Evolutionary conservation across 2,888 invertebrate genomes (phyloP).

Genomic region (Melieria crassipennis): DNA sequence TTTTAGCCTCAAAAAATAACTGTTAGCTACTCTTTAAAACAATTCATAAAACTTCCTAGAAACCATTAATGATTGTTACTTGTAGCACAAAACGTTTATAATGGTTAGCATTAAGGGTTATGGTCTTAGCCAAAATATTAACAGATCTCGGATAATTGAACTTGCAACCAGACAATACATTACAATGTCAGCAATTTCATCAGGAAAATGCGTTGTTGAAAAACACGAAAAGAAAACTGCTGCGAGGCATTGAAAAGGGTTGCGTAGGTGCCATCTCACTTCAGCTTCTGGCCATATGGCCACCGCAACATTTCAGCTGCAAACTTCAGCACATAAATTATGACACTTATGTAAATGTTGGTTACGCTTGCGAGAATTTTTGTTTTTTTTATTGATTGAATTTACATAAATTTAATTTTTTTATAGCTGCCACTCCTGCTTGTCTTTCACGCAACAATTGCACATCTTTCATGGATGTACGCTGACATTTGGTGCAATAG

Average conservation of each 20-base stretch:
- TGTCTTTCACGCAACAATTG: slow-evolving; percentile 13
- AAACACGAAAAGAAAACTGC: not conserved
- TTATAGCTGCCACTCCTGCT: slow-evolving; percentile 10
- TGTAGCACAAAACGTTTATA: no score
- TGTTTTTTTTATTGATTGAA: slow-evolving; percentile 47
- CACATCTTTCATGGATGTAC: not conserved
- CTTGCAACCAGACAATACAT: no score
- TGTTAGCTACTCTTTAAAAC: no score
- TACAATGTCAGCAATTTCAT: no score
- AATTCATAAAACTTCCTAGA: no score
- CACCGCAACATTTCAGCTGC: slow-evolving; percentile 14
- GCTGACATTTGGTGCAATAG: not conserved
- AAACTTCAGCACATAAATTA: slow-evolving; percentile 23
- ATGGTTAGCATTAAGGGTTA: no score
- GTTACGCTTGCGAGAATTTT: slow-evolving; percentile 58
- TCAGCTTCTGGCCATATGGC: slow-evolving; percentile 18
- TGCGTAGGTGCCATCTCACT: not conserved
- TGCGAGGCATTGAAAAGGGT: slow-evolving; percentile 23
- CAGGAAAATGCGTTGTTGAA: no score
- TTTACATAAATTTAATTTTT: slow-evolving; percentile 55
- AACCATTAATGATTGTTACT: no score
- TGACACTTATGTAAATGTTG: slow-evolving; percentile 41
- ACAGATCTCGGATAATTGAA: no score
- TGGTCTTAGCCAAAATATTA: no score
- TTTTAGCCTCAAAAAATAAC: no score